Conservation (phyloP, 1,140 invertebrate species). For the Agrypnia vestita region DNA sequence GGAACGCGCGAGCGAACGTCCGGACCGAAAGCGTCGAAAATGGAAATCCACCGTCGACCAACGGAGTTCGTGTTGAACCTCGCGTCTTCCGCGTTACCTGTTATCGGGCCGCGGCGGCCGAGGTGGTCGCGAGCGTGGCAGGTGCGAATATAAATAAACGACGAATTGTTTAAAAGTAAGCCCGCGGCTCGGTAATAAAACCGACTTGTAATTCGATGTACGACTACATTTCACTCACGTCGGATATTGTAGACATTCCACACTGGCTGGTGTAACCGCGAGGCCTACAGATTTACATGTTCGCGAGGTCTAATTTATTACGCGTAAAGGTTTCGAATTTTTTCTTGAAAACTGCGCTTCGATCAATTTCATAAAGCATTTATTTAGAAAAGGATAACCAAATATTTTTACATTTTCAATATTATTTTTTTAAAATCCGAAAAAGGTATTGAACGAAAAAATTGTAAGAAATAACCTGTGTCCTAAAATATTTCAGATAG, state of each 20-base stretch:
- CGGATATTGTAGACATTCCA: background rate
- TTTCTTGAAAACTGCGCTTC: too few relatives aligned
- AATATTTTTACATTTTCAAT: too few relatives aligned
- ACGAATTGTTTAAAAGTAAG: constrained; percentile 29
- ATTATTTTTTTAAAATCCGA: too few relatives aligned
- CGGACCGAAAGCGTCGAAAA: background rate
- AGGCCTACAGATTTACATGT: too few relatives aligned
- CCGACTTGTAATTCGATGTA: constrained; percentile 10
- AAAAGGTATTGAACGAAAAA: too few relatives aligned
- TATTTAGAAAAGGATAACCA: too few relatives aligned
- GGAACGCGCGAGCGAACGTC: background rate
- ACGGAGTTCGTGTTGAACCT: background rate
- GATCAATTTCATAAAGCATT: too few relatives aligned
- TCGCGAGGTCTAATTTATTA: too few relatives aligned
- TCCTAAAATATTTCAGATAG: too few relatives aligned
- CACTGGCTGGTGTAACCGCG: background rate
- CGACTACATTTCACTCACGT: background rate
- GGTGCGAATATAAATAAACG: constrained; percentile 57
- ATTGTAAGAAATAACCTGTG: too few relatives aligned
- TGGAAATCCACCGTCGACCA: background rate
- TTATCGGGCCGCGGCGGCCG: constrained; percentile 1
- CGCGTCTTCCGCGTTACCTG: background rate
- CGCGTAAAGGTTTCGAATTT: too few relatives aligned
- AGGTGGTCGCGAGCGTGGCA: constrained; percentile 56
- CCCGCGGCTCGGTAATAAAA: background rate